These are phyloP conservation scores for Holothuria leucospilota DNA, from an alignment of 53 echinoderm and acorn worm species.

Conservation along the genomic window DNA sequence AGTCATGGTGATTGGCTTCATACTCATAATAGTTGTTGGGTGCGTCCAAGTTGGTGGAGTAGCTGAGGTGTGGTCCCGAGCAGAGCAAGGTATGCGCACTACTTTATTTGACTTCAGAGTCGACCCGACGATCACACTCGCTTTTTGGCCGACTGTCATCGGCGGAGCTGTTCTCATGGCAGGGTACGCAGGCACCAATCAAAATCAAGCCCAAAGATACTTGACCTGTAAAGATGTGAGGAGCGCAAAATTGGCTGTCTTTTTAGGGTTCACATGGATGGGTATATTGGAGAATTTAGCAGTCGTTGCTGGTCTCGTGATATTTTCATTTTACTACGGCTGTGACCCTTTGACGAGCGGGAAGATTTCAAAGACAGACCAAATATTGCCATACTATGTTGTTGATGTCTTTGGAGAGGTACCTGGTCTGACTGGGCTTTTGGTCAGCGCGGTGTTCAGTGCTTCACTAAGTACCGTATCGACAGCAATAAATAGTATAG, in stretches of 20 bases:
- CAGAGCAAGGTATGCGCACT: neutral
- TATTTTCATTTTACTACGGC: conserved; percentile 1
- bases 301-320: neutral
- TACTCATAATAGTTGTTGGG: conserved; percentile 3
- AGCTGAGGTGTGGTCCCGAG: conserved; percentile 11
- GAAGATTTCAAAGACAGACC: neutral
- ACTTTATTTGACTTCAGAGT: conserved; percentile 1
- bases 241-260: neutral
- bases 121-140: conserved; percentile 14
- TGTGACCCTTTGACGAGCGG: conserved; percentile 18
- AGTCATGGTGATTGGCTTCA: conserved; percentile 4
- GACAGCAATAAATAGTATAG: conserved; percentile 14
- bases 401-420: neutral
- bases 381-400: conserved; percentile 26
- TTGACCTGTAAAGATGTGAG: conserved; percentile 29
- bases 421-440: conserved; percentile 6
- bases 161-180: conserved; percentile 3
- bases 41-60: conserved; percentile 16
- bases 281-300: conserved; percentile 2
- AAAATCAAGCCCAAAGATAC: conserved; percentile 32
- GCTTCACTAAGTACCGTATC: conserved; percentile 33
- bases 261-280: conserved; percentile 11
- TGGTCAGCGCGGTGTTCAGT: conserved; percentile 2
- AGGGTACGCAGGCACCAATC: conserved; percentile 27
- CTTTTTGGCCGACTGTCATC: neutral